Evolutionary conservation across 92 coral and sea anemone species (phyloP), one percentile per base, ranked within the genome.

Genomic region (Epizoanthus scotinus): DNA sequence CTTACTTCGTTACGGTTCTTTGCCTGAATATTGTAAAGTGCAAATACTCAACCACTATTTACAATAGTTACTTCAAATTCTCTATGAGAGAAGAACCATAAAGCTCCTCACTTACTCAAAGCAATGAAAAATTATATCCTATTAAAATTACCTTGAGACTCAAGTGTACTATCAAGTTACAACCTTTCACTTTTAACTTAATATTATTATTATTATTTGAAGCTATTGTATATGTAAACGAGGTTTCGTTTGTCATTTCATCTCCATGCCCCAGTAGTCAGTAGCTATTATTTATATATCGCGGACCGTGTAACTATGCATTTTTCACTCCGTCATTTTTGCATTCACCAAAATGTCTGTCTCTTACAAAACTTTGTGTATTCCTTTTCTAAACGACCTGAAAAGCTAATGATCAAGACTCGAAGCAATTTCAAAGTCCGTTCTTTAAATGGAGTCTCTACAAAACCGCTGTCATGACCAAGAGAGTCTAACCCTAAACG

Each of bases 111-210:
- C 66, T 53, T 74, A 56, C 40, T 75, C 61, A 36, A 59, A 75
- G 68, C 81, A 75, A 59, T 31, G 17, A 38, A 75, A n/a, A 75
- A 58, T 21, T 40, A 59, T 58, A 75, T 60, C 55, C 81, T 36
- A 20, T 54, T 28, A 38, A 49, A 6, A 20, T 53, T 17, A 24
- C 8, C 19, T 71, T 47, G 14, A 47, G 52, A 47, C 52, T 71
- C 52, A 18, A 18, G 24, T 56, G 40, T n/a, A 34, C 40, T 34
- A 34, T 4, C 40, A 59, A 21, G 38, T 34, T 24, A 21, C 38
- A 31, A 59, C 26, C 40, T 50, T 27, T 21, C 78, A 50, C 29
- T 38, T 49, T 73, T 40, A 59, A 59, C n/a, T 59, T 59, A 75
- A 17, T 36, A 36, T 22, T 75, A 14, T 25, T 64, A 22, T 59